These are phyloP conservation scores for Sebastes taczanowskii DNA, from an alignment of 2,797 vertebrate species.

Conservation along the genomic window DNA sequence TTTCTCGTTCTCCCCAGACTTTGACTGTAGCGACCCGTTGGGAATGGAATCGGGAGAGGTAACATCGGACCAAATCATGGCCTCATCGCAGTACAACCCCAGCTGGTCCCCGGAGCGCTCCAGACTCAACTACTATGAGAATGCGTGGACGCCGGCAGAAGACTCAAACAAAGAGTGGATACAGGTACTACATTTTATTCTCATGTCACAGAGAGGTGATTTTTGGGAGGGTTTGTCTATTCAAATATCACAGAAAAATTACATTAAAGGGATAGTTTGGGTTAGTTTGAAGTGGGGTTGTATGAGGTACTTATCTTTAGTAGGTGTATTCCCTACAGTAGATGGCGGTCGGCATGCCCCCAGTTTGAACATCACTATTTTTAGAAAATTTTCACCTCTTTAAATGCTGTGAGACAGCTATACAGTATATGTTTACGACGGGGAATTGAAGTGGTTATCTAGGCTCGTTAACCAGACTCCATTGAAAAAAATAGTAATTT, in stretches of 20 bases:
- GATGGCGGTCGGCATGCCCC: no score
- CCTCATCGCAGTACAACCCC: constrained; percentile 93
- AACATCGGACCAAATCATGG: constrained; percentile 92
- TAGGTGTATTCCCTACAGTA: no score
- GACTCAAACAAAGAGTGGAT: constrained; percentile 96
- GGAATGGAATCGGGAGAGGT: constrained; percentile 98
- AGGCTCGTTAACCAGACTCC: no score
- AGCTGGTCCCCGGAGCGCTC: constrained; percentile 96
- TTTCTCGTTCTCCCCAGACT: constrained; percentile 79
- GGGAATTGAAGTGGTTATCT: no score
- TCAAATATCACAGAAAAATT: background rate
- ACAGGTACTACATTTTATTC: constrained; percentile 85
- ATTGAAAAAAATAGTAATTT: no score
- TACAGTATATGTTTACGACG: no score
- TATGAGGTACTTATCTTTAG: no score
- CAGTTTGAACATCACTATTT: no score
- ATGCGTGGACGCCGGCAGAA: constrained; percentile 96
- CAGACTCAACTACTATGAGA: constrained; percentile 95
- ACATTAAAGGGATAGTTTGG: background rate
- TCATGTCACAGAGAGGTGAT: background rate
- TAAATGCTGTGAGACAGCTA: no score
- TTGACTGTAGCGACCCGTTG: constrained; percentile 93
- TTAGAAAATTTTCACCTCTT: no score
- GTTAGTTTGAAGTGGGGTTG: no score
- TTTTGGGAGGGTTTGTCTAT: background rate